These are phyloP conservation scores for Cephalopachus bancanus DNA, from an alignment of 2,797 vertebrate genomes.

Conservation along the genomic window DNA sequence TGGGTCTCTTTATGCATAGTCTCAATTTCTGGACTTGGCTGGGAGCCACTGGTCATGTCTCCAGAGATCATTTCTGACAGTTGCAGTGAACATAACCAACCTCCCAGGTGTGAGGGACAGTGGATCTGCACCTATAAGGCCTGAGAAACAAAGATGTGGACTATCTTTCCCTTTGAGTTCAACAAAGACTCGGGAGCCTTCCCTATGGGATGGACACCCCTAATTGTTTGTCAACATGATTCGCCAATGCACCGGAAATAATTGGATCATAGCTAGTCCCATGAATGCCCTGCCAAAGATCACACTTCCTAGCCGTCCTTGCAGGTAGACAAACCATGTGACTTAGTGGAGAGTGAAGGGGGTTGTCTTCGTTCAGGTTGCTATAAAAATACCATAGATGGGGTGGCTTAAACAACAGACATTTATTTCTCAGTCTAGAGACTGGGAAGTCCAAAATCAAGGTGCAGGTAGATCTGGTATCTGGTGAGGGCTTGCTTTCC, in stretches of 20 bases:
- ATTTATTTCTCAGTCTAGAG: background rate
- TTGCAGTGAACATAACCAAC: background rate
- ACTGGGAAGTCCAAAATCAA: background rate
- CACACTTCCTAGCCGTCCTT: background rate
- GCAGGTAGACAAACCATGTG: background rate
- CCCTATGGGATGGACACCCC: background rate
- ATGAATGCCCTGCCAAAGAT: background rate
- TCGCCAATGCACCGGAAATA: background rate
- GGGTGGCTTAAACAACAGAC: background rate
- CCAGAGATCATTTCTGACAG: background rate
- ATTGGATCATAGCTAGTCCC: background rate
- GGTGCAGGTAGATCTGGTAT: background rate
- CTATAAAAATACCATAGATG: background rate
- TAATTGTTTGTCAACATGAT: background rate
- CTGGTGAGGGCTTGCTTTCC: background rate
- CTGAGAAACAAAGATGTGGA: background rate
- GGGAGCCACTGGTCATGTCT: background rate
- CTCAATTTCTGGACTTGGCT: background rate
- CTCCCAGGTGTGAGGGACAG: background rate
- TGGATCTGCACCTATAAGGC: background rate
- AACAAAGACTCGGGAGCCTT: background rate
- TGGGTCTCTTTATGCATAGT: background rate
- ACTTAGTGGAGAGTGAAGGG: background rate
- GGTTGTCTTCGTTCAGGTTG: background rate
- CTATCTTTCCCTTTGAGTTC: background rate